A percentile compares a stretch with the other conserved stretches of the same genome.
Conservation (phyloP, 2,797 vertebrate species). For the Melanitta fusca region DNA sequence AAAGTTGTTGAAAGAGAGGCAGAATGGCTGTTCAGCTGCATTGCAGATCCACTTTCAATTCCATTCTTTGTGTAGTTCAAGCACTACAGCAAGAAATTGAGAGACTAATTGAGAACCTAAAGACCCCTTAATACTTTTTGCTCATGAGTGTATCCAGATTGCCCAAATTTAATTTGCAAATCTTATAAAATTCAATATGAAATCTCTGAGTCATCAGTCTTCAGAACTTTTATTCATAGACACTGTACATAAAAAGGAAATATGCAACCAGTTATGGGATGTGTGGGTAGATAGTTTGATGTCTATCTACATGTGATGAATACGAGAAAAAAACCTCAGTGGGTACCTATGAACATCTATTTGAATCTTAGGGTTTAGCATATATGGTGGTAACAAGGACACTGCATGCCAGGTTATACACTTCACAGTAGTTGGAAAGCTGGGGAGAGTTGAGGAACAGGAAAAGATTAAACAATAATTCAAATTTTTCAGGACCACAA, state of each 20-base stretch:
- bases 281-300: not conserved
- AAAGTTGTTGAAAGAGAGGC: not conserved
- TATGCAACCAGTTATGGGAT: not conserved
- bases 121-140: not conserved
- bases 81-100: not conserved
- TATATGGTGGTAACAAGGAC: not conserved
- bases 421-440: not conserved
- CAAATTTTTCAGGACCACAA: not conserved
- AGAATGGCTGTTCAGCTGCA: not conserved
- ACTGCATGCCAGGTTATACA: not conserved
- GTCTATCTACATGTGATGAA: not conserved
- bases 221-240: not conserved
- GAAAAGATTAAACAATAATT: not conserved
- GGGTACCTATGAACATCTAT: not conserved
- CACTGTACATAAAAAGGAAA: not conserved
- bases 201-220: not conserved
- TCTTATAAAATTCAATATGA: not conserved
- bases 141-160: not conserved
- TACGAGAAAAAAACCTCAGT: not conserved
- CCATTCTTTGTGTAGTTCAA: not conserved
- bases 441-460: not conserved
- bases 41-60: not conserved
- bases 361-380: not conserved
- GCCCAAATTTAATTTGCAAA: not conserved
- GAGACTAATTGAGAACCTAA: not conserved